phyloP scores from a whole-genome alignment of 2,888 invertebrate species.

The Oasisia sp. region DNA sequence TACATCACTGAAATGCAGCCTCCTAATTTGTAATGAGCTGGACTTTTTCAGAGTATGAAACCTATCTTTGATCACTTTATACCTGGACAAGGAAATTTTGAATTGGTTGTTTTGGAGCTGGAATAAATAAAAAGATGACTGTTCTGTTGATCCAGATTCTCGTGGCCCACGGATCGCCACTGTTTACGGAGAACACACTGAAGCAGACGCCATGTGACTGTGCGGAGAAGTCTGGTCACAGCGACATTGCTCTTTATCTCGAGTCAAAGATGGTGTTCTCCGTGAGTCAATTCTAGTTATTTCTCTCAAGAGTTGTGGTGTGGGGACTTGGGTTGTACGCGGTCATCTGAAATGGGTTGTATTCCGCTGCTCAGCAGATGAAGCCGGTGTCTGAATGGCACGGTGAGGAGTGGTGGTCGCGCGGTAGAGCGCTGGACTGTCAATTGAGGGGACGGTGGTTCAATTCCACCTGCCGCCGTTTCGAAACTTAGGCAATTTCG shows the following conservation, averaged over 20 bases:
- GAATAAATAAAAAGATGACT: neutral
- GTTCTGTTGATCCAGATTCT: conserved; percentile 65
- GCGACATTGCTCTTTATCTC: conserved; percentile 73
- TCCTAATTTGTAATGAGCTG: no score
- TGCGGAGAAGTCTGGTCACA: conserved; percentile 72
- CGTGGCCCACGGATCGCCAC: conserved; percentile 71
- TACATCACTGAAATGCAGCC: no score
- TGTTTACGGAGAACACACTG: conserved; percentile 74
- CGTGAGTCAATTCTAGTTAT: conserved; percentile 46
- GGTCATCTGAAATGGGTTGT: no score
- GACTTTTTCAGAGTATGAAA: neutral
- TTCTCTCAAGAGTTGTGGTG: neutral
- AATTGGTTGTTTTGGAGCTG: neutral
- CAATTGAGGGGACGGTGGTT: no score
- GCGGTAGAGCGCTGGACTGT: no score
- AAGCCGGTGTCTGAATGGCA: no score
- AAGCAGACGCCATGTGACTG: conserved; percentile 75
- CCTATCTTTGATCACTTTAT: neutral
- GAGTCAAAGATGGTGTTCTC: conserved; percentile 77
- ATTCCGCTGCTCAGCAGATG: no score
- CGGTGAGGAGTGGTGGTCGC: no score
- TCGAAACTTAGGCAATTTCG: no score
- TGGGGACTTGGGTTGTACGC: neutral
- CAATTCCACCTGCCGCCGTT: no score
- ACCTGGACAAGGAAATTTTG: neutral